These are phyloP conservation scores for Drosophila mimica DNA, from an alignment of 2,888 invertebrate genomes.

Conservation along the genomic window DNA sequence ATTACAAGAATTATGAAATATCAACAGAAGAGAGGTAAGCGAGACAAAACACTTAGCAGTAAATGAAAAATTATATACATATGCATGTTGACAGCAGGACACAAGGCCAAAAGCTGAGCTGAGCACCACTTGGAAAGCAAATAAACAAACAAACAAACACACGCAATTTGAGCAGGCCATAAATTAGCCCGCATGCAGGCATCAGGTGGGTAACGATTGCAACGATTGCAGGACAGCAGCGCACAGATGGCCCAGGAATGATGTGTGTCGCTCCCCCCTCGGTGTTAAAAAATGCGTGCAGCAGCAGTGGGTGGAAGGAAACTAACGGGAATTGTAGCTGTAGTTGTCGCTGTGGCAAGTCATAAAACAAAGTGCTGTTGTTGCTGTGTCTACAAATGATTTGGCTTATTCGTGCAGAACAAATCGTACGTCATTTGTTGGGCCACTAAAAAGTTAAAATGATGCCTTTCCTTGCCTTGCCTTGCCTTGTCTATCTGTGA, in stretches of 20 bases:
- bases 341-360: constrained; percentile 57
- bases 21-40: constrained; percentile 31
- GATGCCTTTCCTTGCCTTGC: constrained; percentile 1
- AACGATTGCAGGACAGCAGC: constrained; percentile 37
- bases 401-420: constrained; percentile 80
- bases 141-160: constrained; percentile 42
- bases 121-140: constrained; percentile 22
- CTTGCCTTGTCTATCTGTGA: constrained; percentile 22
- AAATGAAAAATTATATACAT: constrained; percentile 70
- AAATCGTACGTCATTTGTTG: constrained; percentile 79
- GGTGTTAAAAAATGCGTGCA: constrained; percentile 60
- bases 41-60: constrained; percentile 63
- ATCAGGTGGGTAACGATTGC: constrained; percentile 50
- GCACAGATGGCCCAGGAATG: constrained; percentile 26
- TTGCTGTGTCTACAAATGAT: constrained; percentile 73
- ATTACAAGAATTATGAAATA: constrained; percentile 73
- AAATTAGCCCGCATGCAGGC: constrained; percentile 77
- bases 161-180: constrained; percentile 67
- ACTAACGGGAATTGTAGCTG: constrained; percentile 30
- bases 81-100: constrained; percentile 36
- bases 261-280: constrained; percentile 1
- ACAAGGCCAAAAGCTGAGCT: constrained; percentile 9
- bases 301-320: background rate
- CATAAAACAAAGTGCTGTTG: constrained; percentile 75
- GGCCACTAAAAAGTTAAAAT: constrained; percentile 71